Percentiles rank a stretch among this genome's conserved stretches.
These are phyloP conservation scores for Tinamus major DNA, from an alignment of 2,797 vertebrate genomes.

Conservation along the genomic window DNA sequence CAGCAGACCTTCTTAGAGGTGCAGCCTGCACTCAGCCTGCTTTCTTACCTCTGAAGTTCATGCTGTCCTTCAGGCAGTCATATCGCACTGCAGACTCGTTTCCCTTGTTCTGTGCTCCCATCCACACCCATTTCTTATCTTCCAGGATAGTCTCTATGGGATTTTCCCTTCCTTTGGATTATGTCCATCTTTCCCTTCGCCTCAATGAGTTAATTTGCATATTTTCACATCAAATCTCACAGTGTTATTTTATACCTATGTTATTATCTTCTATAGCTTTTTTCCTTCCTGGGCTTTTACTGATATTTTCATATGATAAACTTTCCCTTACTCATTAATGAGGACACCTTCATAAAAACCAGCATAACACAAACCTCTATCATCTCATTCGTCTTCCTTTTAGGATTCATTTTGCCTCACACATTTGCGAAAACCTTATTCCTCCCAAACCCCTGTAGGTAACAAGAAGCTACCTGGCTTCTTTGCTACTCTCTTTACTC, in stretches of 20 bases:
- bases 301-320: neutral
- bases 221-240: neutral
- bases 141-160: neutral
- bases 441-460: neutral
- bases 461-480: neutral
- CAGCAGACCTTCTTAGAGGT: neutral
- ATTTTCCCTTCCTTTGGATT: conserved; percentile 6
- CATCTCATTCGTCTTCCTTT: neutral
- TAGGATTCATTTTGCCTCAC: neutral
- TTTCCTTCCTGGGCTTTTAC: neutral
- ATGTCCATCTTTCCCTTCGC: conserved; percentile 16
- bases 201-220: conserved; percentile 12
- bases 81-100: neutral
- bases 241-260: neutral
- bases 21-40: neutral
- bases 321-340: neutral
- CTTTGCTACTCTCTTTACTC: neutral
- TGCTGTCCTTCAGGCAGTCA: neutral
- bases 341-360: neutral
- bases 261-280: neutral
- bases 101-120: neutral
- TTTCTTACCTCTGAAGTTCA: neutral
- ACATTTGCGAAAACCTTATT: neutral
- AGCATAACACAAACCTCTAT: neutral
- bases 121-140: neutral